Percentiles rank a stretch among this genome's conserved stretches.
phyloP scores from a whole-genome alignment of 2,113 vertebrate species.

The Todiramphus saurophagus region DNA sequence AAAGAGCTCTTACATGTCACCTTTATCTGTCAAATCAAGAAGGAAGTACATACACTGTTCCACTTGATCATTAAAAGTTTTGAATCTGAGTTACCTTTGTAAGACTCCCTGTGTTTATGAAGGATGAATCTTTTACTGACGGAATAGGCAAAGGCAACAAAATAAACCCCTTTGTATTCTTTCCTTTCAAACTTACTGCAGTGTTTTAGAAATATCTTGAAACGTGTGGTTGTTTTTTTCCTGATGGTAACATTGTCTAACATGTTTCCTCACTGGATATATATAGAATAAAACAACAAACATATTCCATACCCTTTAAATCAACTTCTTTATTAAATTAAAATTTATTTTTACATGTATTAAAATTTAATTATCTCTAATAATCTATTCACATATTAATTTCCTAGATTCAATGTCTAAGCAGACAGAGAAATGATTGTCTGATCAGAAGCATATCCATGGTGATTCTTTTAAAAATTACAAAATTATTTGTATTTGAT shows the following conservation, averaged over 20 bases:
- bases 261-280: background rate
- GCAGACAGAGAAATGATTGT: background rate
- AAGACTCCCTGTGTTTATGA: background rate
- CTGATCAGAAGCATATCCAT: background rate
- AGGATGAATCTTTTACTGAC: background rate
- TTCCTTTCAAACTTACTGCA: background rate
- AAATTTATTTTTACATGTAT: background rate
- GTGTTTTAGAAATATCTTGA: background rate
- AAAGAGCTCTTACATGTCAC: conserved; percentile 34
- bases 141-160: background rate
- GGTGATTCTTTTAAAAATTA: background rate
- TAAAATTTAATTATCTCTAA: background rate
- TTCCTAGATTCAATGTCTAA: background rate
- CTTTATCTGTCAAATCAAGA: conserved; percentile 50
- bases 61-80: conserved; percentile 38
- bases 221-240: background rate
- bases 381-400: background rate
- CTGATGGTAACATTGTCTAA: background rate
- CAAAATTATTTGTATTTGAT: background rate
- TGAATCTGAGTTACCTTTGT: conserved; percentile 21
- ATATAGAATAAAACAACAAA: background rate
- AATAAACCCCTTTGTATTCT: background rate
- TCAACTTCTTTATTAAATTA: background rate
- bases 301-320: background rate
- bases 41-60: background rate